Base-by-base conservation (phyloP, 2,888 invertebrate species). In the Brassicogethes aeneus region DNA sequence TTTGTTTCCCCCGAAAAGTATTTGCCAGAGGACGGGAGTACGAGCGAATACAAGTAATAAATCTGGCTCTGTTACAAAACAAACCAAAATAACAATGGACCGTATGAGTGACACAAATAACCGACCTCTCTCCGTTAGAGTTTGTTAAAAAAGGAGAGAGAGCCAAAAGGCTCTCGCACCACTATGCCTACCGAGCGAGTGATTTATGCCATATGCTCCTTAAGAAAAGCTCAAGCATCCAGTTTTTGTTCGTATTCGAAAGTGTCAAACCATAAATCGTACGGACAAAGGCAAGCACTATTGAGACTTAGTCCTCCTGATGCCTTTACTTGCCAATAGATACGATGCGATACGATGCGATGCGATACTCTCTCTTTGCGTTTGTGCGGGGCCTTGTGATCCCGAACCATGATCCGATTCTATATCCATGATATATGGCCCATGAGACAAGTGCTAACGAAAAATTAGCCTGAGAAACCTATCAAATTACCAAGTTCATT, bases 201-300 rank as follows among this genome's bases (percentile, higher is more conserved):
- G 66, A 66, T 66, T 66, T 66, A 66, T 66, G 61, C 65, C 66
- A 52, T 64, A 61, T 64, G 61, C 63, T 64, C 60, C 64, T 64
- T 62, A 65, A 64, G 65, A 66, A 65, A 64, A 62, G 64, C 62
- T 63, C 64, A 63, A 65, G 65, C 65, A 64, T 62, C 65, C 59
- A 61, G 64, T 65, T 65, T 65, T 65, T 66, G 64, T 61, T 59
- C 62, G 64, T 62, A 64, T 65, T 65, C 62, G 64, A 65, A 66
- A 66, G 65, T 67, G 66, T 67, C 66, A 66, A 65, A 61, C 64
- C 64, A 67, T 67, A 66, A 66, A 66, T 66, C 63, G 59, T 64
- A 40, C 50, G 56, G 56, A 60, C 61, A 61, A 61, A 60, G 55
- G 60, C 55, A 51, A 44, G 52, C 52, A 51, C 57, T 55, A 59